Evolutionary conservation across 2,888 invertebrate species (phyloP).

Genomic region (Apamea anceps): DNA sequence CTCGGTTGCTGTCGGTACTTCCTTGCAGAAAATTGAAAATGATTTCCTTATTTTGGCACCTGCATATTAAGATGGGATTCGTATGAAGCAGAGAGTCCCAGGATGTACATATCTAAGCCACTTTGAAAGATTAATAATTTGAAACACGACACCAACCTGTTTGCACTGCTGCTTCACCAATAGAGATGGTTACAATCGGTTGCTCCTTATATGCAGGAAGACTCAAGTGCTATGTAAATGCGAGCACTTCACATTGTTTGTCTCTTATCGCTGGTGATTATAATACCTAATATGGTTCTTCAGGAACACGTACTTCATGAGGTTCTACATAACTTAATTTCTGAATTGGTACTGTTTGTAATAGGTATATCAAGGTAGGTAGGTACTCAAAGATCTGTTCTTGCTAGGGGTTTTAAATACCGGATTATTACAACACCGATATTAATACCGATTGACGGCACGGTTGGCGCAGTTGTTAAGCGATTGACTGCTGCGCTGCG

Average conservation of each 20-base stretch:
- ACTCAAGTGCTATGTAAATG: slow-evolving; percentile 45
- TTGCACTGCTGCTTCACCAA: slow-evolving; percentile 26
- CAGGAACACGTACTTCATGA: slow-evolving; percentile 19
- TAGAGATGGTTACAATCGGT: slow-evolving; percentile 14
- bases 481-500: no score
- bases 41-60: not conserved
- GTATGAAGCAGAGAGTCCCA: not conserved
- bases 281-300: slow-evolving; percentile 7
- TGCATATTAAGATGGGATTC: not conserved
- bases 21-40: not conserved
- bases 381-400: not conserved
- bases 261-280: slow-evolving; percentile 39
- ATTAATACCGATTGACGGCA: no score
- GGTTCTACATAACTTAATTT: slow-evolving; percentile 10
- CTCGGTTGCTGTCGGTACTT: not conserved
- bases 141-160: slow-evolving; percentile 33
- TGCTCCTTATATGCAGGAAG: slow-evolving; percentile 48
- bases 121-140: not conserved
- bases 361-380: not conserved
- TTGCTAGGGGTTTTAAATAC: not conserved
- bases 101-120: not conserved
- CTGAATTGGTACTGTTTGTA: not conserved
- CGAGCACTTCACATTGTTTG: slow-evolving; percentile 37
- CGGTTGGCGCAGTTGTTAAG: no score
- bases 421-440: no score